Percentiles rank a stretch among this genome's conserved stretches.
phyloP scores from a whole-genome alignment of 2,888 invertebrate species.

The Nomada hirtipes region DNA sequence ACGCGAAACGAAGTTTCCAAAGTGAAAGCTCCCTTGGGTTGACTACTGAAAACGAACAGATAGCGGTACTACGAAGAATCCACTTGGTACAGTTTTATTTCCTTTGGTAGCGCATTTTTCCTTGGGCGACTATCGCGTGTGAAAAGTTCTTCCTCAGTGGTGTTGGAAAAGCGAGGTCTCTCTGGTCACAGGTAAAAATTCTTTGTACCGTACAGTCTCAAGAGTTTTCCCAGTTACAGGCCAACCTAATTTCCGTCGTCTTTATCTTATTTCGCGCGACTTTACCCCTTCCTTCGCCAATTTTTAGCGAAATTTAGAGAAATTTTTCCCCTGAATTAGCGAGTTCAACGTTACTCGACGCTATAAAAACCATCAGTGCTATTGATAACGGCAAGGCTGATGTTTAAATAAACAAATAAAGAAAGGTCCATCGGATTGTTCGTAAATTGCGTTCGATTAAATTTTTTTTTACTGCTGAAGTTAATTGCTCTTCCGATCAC shows the following conservation, averaged over 20 bases:
- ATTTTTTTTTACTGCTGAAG: too few relatives aligned
- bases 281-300: neutral
- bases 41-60: slow-evolving; percentile 26
- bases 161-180: slow-evolving; percentile 43
- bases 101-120: slow-evolving; percentile 34
- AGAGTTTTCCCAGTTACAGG: slow-evolving; percentile 61
- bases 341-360: too few relatives aligned
- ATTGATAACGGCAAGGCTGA: too few relatives aligned
- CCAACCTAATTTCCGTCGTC: neutral
- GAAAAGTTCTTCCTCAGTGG: slow-evolving; percentile 59
- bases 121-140: slow-evolving; percentile 38
- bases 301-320: too few relatives aligned
- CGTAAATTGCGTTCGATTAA: too few relatives aligned
- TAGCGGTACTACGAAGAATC: slow-evolving; percentile 37
- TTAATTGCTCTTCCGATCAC: too few relatives aligned
- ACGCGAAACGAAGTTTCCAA: slow-evolving; percentile 34
- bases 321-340: too few relatives aligned
- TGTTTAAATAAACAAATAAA: too few relatives aligned
- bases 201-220: slow-evolving; percentile 36
- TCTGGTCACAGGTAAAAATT: slow-evolving; percentile 57
- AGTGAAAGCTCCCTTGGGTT: slow-evolving; percentile 39
- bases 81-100: slow-evolving; percentile 44
- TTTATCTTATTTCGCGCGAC: slow-evolving; percentile 10
- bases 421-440: too few relatives aligned
- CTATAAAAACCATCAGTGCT: too few relatives aligned